Percentiles rank a stretch among this genome's conserved stretches.
These are phyloP conservation scores for Ophonus ardosiacus DNA, from an alignment of 2,888 invertebrate genomes.

Conservation along the genomic window DNA sequence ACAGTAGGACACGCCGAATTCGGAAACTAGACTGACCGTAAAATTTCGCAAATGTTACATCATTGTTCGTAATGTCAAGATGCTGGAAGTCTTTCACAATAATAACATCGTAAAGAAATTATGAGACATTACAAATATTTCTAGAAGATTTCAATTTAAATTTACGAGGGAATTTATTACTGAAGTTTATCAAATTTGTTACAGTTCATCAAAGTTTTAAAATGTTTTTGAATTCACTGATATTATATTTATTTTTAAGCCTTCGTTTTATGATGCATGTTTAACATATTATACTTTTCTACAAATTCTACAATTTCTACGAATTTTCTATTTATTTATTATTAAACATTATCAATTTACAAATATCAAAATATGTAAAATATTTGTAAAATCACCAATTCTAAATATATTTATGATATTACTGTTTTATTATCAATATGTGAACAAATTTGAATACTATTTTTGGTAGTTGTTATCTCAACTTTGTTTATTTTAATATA, in stretches of 20 bases:
- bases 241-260: not conserved
- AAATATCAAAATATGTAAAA: not conserved
- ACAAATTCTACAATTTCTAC: not conserved
- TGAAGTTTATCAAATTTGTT: not conserved
- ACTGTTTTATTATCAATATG: not conserved
- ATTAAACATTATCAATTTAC: not conserved
- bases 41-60: conserved; percentile 51
- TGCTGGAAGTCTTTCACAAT: conserved; percentile 23
- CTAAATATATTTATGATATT: not conserved
- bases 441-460: not conserved
- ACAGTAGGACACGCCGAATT: conserved; percentile 52
- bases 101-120: conserved; percentile 1
- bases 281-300: too few relatives aligned
- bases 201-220: not conserved
- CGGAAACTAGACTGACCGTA: conserved; percentile 50
- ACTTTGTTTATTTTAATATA: not conserved
- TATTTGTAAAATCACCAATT: not conserved
- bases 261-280: too few relatives aligned
- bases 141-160: not conserved
- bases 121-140: not conserved
- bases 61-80: conserved; percentile 41
- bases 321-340: not conserved
- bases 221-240: not conserved
- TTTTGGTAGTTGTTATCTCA: not conserved
- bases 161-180: too few relatives aligned